phyloP scores from a whole-genome alignment of 2,113 vertebrate genomes.

The Bubo bubo region DNA sequence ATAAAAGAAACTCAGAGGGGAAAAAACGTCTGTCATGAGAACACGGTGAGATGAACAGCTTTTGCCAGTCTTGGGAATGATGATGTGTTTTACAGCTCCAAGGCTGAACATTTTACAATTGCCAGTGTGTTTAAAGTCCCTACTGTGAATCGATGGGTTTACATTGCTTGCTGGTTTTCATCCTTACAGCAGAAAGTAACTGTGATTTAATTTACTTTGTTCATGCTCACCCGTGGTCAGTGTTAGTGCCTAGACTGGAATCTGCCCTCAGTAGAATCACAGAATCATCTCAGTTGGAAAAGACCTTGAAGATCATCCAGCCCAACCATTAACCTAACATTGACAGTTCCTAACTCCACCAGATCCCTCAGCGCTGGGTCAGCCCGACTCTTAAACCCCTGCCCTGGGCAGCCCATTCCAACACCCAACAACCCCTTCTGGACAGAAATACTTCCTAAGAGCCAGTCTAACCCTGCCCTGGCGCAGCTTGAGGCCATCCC shows the following conservation, averaged over 20 bases:
- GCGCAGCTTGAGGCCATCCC: no score
- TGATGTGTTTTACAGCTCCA: not conserved
- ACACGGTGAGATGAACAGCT: not conserved
- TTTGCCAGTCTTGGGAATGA: not conserved
- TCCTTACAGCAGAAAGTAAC: not conserved
- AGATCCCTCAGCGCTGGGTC: no score
- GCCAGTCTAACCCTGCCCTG: no score
- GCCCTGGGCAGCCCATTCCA: no score
- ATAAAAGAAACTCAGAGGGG: not conserved
- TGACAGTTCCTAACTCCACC: no score
- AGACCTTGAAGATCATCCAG: no score
- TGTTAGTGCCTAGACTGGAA: not conserved
- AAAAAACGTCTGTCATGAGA: not conserved
- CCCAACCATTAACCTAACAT: no score
- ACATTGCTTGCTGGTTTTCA: not conserved
- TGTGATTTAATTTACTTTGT: not conserved
- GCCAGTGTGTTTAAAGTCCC: not conserved
- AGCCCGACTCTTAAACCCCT: no score
- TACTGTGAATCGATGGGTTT: not conserved
- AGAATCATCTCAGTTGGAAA: no score
- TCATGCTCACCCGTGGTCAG: not conserved
- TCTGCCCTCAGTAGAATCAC: not conserved
- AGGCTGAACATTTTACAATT: not conserved
- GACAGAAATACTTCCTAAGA: no score
- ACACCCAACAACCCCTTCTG: no score